Percentiles rank a stretch among this genome's conserved stretches.
Evolutionary conservation across 2,113 vertebrate genomes (phyloP).

Genomic region (Pantherophis guttatus): DNA sequence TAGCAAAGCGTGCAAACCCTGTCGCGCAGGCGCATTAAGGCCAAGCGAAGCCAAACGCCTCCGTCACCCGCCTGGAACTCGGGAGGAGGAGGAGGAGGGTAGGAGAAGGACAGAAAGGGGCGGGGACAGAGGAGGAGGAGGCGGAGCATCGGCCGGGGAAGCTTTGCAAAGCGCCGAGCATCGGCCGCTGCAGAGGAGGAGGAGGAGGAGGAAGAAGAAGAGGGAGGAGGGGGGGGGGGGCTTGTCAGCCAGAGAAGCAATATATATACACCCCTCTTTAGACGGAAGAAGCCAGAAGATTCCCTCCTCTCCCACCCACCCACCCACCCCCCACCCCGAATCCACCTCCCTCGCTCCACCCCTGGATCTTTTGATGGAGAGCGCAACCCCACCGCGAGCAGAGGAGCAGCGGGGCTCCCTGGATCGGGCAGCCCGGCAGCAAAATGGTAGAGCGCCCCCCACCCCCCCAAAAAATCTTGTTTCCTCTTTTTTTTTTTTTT

Average conservation of each 20-base stretch:
- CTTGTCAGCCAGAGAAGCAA: neutral
- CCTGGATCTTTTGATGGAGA: conserved; percentile 75
- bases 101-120: neutral
- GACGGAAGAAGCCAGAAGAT: neutral
- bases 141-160: too few relatives aligned
- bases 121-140: neutral
- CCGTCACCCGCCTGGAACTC: conserved; percentile 40
- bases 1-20: conserved; percentile 73
- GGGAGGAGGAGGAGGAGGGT: neutral
- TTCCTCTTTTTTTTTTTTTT: too few relatives aligned
- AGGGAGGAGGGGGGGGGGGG: neutral
- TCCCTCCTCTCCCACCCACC: too few relatives aligned
- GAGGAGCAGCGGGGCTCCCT: conserved; percentile 77
- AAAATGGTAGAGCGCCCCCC: conserved; percentile 75
- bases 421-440: conserved; percentile 75
- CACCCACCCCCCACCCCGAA: neutral
- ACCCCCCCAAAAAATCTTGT: too few relatives aligned
- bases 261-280: neutral
- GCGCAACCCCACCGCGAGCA: conserved; percentile 68
- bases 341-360: neutral
- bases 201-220: neutral
- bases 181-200: neutral
- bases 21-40: conserved; percentile 85
- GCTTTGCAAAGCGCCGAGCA: too few relatives aligned
- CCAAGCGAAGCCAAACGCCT: conserved; percentile 92